Conservation (phyloP, 1,140 invertebrate species). For the Pinna nobilis region DNA sequence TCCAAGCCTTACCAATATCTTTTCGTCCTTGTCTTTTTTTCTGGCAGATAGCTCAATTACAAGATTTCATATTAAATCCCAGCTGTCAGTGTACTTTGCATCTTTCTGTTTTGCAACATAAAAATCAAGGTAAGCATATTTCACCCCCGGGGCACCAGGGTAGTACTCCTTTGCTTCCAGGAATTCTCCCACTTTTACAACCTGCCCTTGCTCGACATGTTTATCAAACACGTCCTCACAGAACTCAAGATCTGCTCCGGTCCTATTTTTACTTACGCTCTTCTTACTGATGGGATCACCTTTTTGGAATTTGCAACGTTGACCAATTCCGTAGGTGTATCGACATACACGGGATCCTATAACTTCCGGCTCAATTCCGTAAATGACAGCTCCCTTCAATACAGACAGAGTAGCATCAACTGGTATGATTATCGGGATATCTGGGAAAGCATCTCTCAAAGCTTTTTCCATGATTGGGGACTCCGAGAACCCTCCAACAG, state of each 20-base stretch:
- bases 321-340: slow-evolving; percentile 50
- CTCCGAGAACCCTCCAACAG: slow-evolving; percentile 50
- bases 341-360: slow-evolving; percentile 36
- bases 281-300: slow-evolving; percentile 26
- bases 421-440: slow-evolving; percentile 33
- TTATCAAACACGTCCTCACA: slow-evolving; percentile 50
- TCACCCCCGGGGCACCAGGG: slow-evolving; percentile 22
- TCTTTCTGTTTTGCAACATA: slow-evolving; percentile 27
- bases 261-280: slow-evolving; percentile 3
- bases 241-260: slow-evolving; percentile 9
- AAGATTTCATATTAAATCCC: slow-evolving; percentile 19
- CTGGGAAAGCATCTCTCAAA: slow-evolving; percentile 30
- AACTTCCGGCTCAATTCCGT: slow-evolving; percentile 36
- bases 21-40: neutral
- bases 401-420: slow-evolving; percentile 33
- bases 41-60: slow-evolving; percentile 30
- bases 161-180: slow-evolving; percentile 39
- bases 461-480: slow-evolving; percentile 34
- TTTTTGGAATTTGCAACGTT: slow-evolving; percentile 2
- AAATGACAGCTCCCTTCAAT: slow-evolving; percentile 46
- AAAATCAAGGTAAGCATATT: slow-evolving; percentile 37
- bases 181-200: slow-evolving; percentile 32
- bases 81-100: slow-evolving; percentile 32
- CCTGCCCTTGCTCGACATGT: slow-evolving; percentile 41
- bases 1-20: slow-evolving; percentile 16